Evolutionary conservation across 2,797 vertebrate species (phyloP).

Genomic region (Sitta carolinensis): DNA sequence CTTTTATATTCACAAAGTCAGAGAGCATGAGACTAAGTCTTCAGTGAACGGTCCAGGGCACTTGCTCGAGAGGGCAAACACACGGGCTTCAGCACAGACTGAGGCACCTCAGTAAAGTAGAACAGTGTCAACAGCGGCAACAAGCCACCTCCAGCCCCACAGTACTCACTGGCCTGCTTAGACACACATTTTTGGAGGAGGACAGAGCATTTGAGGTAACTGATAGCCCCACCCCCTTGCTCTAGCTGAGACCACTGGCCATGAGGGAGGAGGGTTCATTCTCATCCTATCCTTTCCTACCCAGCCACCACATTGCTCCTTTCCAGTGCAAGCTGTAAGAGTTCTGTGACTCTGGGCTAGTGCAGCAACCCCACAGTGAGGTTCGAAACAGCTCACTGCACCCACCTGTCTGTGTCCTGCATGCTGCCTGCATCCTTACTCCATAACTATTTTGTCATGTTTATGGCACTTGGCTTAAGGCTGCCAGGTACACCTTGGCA

Average conservation of each 20-base stretch:
- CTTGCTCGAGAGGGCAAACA: neutral
- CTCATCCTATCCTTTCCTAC: neutral
- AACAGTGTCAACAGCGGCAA: accelerated
- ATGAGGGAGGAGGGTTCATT: neutral
- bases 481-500: neutral
- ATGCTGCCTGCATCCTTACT: neutral
- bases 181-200: neutral
- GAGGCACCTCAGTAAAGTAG: neutral
- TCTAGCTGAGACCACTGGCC: neutral
- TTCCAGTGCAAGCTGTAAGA: neutral
- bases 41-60: neutral
- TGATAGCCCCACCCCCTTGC: accelerated
- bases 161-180: neutral
- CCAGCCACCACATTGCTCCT: accelerated
- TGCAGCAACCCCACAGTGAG: neutral
- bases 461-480: neutral
- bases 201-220: neutral
- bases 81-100: neutral
- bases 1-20: neutral
- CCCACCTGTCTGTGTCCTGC: neutral
- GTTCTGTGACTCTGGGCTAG: neutral
- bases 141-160: neutral
- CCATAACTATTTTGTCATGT: neutral
- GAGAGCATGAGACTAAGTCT: neutral
- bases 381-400: neutral